Conservation (phyloP, 2,113 vertebrate species). For the Rafetus swinhoei region DNA sequence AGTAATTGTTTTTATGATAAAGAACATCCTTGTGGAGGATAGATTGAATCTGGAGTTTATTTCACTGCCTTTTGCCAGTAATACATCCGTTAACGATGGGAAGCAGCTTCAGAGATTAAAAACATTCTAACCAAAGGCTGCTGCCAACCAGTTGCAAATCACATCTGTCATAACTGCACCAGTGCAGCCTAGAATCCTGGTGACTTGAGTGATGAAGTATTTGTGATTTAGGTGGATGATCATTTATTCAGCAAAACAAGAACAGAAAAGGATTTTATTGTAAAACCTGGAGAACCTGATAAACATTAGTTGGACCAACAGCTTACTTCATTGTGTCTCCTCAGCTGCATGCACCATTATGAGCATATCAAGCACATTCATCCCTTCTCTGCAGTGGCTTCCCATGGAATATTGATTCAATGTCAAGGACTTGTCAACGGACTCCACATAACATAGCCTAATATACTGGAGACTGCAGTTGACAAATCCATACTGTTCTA, state of each 20-base stretch:
- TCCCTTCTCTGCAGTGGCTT: background rate
- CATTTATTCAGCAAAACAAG: slow-evolving; percentile 1
- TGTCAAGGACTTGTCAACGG: background rate
- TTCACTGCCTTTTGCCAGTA: slow-evolving; percentile 40
- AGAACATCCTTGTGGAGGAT: slow-evolving; percentile 25
- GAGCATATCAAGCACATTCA: background rate
- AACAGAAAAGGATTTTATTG: background rate
- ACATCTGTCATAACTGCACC: slow-evolving; percentile 12
- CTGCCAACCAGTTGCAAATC: slow-evolving; percentile 35
- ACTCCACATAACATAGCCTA: background rate
- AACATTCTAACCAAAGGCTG: slow-evolving; percentile 46
- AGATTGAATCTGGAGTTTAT: slow-evolving; percentile 47
- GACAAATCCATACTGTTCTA: background rate
- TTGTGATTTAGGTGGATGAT: slow-evolving; percentile 23
- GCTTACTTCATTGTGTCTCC: background rate
- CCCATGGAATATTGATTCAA: background rate
- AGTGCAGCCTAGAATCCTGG: slow-evolving; percentile 31
- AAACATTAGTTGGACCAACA: background rate
- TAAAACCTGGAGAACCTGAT: background rate
- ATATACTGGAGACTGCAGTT: background rate
- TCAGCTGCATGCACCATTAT: accelerated
- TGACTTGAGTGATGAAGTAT: slow-evolving; percentile 24
- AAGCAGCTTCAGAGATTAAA: slow-evolving; percentile 56
- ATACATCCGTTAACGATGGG: background rate
- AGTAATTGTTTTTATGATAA: slow-evolving; percentile 40